phyloP scores from a whole-genome alignment of 2,113 vertebrate species.

The Xenotilapia caudafasciata region DNA sequence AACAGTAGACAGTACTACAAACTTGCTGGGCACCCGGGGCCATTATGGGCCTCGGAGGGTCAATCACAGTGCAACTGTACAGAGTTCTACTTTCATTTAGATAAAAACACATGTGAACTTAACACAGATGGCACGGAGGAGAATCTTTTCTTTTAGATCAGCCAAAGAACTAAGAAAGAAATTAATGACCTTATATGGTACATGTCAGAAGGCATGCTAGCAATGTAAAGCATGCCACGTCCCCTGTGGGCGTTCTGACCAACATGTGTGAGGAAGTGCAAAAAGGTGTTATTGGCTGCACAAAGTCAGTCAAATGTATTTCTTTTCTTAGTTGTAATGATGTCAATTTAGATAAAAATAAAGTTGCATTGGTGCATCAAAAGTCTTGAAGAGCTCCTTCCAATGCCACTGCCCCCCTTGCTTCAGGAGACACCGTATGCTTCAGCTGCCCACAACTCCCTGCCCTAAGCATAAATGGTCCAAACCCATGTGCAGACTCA shows the following conservation, averaged over 20 bases:
- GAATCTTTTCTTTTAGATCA: neutral
- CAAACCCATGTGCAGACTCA: neutral
- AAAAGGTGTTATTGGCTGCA: neutral
- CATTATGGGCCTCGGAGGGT: neutral
- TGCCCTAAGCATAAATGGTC: slow-evolving; percentile 3
- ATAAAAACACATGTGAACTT: neutral
- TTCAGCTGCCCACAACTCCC: slow-evolving; percentile 15
- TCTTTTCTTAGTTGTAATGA: neutral
- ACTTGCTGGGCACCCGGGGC: neutral
- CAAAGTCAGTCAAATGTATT: neutral
- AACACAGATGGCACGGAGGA: neutral
- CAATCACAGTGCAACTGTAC: neutral
- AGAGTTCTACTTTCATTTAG: neutral
- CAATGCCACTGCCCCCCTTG: neutral
- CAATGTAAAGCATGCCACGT: neutral
- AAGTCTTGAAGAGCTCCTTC: neutral
- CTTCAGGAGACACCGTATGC: neutral
- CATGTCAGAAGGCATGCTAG: neutral
- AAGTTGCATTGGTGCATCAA: neutral
- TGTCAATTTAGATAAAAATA: neutral
- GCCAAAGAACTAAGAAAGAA: neutral
- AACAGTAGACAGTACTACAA: neutral
- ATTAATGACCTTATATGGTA: neutral
- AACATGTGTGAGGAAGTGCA: neutral
- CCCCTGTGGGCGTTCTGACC: neutral